Percentiles rank a stretch among this genome's conserved stretches.
phyloP scores from a whole-genome alignment of 2,797 vertebrate genomes.

The Galagoides demidoff region DNA sequence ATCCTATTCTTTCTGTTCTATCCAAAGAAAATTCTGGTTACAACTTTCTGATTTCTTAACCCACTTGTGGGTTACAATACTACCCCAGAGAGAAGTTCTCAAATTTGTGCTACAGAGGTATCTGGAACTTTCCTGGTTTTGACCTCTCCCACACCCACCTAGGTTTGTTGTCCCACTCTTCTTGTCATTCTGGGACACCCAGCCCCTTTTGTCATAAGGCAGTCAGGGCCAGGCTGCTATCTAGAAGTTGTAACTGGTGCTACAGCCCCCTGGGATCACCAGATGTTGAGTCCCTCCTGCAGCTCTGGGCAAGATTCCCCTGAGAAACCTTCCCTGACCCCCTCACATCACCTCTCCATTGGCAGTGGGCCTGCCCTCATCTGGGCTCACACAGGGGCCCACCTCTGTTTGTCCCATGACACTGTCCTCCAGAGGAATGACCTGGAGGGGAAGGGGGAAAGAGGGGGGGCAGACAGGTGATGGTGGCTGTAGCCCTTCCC shows the following conservation, averaged over 20 bases:
- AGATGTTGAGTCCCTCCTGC: too few relatives aligned
- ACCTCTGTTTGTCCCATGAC: neutral
- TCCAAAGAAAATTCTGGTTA: neutral
- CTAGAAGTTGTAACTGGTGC: neutral
- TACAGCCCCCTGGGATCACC: neutral
- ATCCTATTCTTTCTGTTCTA: neutral
- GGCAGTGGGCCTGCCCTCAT: neutral
- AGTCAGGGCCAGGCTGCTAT: neutral
- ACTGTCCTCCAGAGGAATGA: neutral
- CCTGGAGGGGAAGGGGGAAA: neutral
- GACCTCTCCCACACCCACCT: neutral
- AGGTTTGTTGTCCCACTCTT: neutral
- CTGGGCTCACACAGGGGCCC: accelerated
- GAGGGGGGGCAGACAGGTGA: conserved; percentile 3
- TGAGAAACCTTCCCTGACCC: neutral
- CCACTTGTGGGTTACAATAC: neutral
- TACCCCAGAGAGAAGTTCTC: neutral
- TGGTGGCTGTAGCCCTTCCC: neutral
- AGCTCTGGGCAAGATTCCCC: neutral
- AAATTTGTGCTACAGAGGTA: neutral
- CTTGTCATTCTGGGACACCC: neutral
- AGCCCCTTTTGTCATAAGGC: neutral
- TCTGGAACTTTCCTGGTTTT: neutral
- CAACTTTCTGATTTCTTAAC: neutral
- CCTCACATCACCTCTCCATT: neutral